phyloP scores from a whole-genome alignment of 2,113 vertebrate genomes.

The Pollachius pollachius region DNA sequence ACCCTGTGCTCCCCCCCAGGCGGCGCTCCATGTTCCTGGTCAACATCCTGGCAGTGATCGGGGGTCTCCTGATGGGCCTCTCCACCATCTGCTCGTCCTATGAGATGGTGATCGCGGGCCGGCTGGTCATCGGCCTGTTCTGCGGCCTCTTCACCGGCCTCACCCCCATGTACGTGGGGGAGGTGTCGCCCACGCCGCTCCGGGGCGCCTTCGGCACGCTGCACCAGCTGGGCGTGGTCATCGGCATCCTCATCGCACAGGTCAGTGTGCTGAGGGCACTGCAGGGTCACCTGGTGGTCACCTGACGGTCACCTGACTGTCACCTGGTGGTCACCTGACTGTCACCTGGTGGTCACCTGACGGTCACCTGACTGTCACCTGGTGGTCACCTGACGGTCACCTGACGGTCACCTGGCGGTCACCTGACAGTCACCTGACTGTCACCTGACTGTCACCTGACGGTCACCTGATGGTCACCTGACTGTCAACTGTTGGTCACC shows the following conservation, averaged over 20 bases:
- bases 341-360: too few relatives aligned
- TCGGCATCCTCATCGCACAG: slow-evolving; percentile 95
- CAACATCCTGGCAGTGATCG: slow-evolving; percentile 80
- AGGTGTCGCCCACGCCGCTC: slow-evolving; percentile 86
- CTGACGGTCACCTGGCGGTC: too few relatives aligned
- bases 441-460: too few relatives aligned
- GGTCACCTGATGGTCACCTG: too few relatives aligned
- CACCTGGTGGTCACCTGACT: too few relatives aligned
- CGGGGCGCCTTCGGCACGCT: slow-evolving; percentile 93
- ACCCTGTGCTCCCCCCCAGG: slow-evolving; percentile 62
- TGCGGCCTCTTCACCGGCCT: slow-evolving; percentile 92
- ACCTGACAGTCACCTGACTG: too few relatives aligned
- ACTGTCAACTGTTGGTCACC: too few relatives aligned
- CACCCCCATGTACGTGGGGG: slow-evolving; percentile 95
- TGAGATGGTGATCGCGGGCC: slow-evolving; percentile 91
- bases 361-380: too few relatives aligned
- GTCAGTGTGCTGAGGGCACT: slow-evolving; percentile 68
- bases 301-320: too few relatives aligned
- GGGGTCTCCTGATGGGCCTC: slow-evolving; percentile 87
- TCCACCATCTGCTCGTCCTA: slow-evolving; percentile 79
- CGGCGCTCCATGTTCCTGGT: slow-evolving; percentile 92
- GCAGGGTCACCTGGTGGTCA: too few relatives aligned
- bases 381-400: too few relatives aligned
- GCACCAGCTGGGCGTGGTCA: slow-evolving; percentile 92
- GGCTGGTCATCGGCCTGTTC: slow-evolving; percentile 87